Base-by-base conservation (phyloP, 2,888 invertebrate genomes). In the Heliconius aoede region DNA sequence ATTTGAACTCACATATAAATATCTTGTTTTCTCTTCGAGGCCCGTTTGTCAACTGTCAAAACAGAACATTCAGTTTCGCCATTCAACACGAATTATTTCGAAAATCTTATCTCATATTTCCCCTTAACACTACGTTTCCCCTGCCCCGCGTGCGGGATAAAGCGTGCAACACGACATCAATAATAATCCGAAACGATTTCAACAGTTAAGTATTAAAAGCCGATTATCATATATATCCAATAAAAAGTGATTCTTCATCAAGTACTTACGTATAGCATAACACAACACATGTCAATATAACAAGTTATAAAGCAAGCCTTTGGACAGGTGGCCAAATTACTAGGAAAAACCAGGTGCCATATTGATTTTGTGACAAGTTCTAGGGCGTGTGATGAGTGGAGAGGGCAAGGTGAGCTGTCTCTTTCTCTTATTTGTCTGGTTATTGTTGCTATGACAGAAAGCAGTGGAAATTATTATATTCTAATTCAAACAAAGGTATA, bases 291-390 rank as follows among this genome's bases (percentile, higher is more conserved):
- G 69, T 69, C 69, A 69, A 55, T 55, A 9, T 8, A 18, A 55
- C 68, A 68, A 51, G 55, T 30, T n/a, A 69, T 21, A 8, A 40
- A 55, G 24, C 30, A 69, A 69, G n/a, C 55, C 69, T 69, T 69
- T 69, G 69, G 30, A 55, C 69, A 32, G 32, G 55, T 55, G 68
- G 68, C 32, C 7, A 32, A 55, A 32, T 55, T 71, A 62, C 64
- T 72, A 76, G 75, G 71, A 76, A 76, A 76, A 72, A 62, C 75
- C 75, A 62, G 75, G 55, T 30, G n/a, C 40, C n/a, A 40, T 72
- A 76, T 76, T 40, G 75, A 76, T 76, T 46, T 72, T 30, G 61
- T 46, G 28, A 26, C 61, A 64, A 75, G 71, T 64, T 75, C 71
- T 65, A 72, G 71, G 72, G 9, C 64, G 55, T 55, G 26, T 62